A percentile compares a stretch with the other conserved stretches of the same genome.
Conservation (phyloP, 2,797 vertebrate genomes). For the Sphenopsis melanotis region DNA sequence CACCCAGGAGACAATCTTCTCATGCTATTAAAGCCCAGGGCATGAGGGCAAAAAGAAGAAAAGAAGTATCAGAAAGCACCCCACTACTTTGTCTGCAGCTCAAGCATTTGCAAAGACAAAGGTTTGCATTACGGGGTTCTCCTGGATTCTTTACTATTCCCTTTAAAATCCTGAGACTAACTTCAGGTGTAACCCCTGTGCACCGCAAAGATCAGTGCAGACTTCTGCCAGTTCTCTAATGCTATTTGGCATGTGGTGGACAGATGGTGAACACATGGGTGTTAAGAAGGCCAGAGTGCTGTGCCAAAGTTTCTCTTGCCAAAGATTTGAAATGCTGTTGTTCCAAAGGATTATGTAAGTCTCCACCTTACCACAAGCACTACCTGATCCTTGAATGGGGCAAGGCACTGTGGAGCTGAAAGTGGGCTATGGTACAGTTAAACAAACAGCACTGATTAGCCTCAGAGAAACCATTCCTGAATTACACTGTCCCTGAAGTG, state of each 20-base stretch:
- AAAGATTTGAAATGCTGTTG: neutral
- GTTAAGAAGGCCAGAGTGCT: neutral
- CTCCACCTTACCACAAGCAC: neutral
- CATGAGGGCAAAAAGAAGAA: neutral
- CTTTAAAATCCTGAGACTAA: neutral
- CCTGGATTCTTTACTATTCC: neutral
- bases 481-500: neutral
- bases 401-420: neutral
- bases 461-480: neutral
- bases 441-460: neutral
- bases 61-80: neutral
- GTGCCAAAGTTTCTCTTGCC: neutral
- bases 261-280: constrained; percentile 5
- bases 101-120: neutral
- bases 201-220: neutral
- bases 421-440: neutral
- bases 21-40: neutral
- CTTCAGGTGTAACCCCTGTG: neutral
- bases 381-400: neutral
- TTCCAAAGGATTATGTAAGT: neutral
- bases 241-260: neutral
- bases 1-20: neutral
- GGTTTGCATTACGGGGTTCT: neutral
- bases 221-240: neutral
- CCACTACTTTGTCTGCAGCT: neutral